Evolutionary conservation across 2,113 vertebrate species (phyloP).

Genomic region (Perca schrenkii): DNA sequence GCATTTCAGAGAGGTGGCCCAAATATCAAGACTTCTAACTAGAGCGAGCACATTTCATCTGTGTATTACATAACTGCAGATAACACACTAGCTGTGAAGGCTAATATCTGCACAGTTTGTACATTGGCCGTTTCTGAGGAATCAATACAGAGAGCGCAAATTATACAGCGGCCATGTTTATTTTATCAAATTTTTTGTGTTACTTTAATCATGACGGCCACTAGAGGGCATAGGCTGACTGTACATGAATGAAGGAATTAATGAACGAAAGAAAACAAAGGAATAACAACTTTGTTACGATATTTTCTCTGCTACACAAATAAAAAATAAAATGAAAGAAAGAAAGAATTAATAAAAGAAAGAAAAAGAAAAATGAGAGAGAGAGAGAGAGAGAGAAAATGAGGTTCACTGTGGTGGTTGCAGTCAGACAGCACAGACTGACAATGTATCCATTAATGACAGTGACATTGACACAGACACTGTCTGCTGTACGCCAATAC

Average conservation of each 20-base stretch:
- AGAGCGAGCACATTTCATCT: too few species aligned
- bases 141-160: background rate
- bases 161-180: background rate
- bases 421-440: background rate
- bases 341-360: background rate
- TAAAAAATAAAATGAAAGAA: background rate
- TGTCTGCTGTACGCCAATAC: constrained; percentile 19
- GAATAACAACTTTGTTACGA: background rate
- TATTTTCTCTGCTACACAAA: background rate
- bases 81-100: too few species aligned
- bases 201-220: background rate
- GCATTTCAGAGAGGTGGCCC: too few species aligned
- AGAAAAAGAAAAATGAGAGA: too few species aligned
- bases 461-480: constrained; percentile 20
- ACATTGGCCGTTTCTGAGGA: background rate
- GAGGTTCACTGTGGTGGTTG: background rate
- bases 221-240: background rate
- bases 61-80: too few species aligned
- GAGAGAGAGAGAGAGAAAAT: too few species aligned
- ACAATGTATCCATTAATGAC: constrained; percentile 36
- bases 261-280: background rate
- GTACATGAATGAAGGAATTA: too few species aligned
- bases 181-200: background rate
- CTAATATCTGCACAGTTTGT: background rate
- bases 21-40: too few species aligned